Base-by-base conservation (phyloP, 2,888 invertebrate genomes). In the Phalera bucephala region DNA sequence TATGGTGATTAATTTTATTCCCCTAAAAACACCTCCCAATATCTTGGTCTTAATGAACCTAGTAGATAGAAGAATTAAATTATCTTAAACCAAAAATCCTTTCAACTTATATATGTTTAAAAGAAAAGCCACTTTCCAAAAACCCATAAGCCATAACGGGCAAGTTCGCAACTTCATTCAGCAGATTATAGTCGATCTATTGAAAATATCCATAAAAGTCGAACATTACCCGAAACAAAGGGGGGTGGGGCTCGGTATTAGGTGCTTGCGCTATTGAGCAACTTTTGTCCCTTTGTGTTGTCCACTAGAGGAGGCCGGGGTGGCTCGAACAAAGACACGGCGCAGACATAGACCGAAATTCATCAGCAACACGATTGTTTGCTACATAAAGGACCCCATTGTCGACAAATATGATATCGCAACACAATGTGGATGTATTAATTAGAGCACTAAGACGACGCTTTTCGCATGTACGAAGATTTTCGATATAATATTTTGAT, bases 151-250 rank as follows among this genome's bases (percentile, higher is more conserved):
- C 58, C 47, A 53, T 61, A 57, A 61, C 48, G 48, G 64, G 66
- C 67, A 64, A 72, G 75, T 84, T 84, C 69, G 66, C 67, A 80
- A 85, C 82, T 86, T 75, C 75, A 79, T 81, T 80, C 80, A 68
- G 70, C 73, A 81, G 86, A 88, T 87, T 87, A 87, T 80, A 79
- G 80, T 58, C 82, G 79, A 86, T 84, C 85, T 82, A 87, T 88
- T 87, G 87, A 86, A 88, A 89, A 87, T 87, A 88, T 89, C 88
- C 86, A 89, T 88, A 89, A 89, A 89, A 89, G 86, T 89, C 83
- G 87, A 88, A 88, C 87, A 88, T 87, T 86, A 87, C 73, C 81
- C 87, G 80, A 89, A 88, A 89, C 88, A 88, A 89, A 78, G 81
- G 85, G 69, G 80, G 78, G 86, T 74, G 82, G 86, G 86, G 78